A percentile compares a stretch with the other conserved stretches of the same genome.
These are phyloP conservation scores for Tortrix viridana DNA, from an alignment of 2,888 invertebrate species.

Conservation along the genomic window DNA sequence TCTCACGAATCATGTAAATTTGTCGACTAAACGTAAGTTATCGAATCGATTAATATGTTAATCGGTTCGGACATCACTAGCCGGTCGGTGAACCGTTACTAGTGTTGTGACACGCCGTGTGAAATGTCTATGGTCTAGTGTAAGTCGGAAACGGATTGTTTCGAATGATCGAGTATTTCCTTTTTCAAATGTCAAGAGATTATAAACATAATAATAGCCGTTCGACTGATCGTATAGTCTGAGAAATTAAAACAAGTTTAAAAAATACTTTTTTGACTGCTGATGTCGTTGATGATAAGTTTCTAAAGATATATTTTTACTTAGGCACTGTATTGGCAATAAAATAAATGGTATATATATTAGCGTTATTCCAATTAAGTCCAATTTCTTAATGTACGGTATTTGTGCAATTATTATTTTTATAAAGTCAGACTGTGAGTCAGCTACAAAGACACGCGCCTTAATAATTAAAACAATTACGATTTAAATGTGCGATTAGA, in stretches of 20 bases:
- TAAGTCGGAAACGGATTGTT: constrained; percentile 51
- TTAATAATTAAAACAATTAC: constrained; percentile 9
- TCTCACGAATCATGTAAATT: constrained; percentile 84
- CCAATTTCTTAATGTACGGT: not conserved
- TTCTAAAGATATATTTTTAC: not conserved
- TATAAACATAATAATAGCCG: constrained; percentile 23
- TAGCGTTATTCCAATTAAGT: not conserved
- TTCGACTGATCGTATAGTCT: not conserved
- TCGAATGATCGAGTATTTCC: constrained; percentile 35
- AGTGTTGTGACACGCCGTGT: constrained; percentile 91
- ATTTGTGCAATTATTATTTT: constrained; percentile 4
- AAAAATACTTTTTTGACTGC: constrained; percentile 1
- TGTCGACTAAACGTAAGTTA: constrained; percentile 83
- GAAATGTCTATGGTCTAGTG: constrained; percentile 71
- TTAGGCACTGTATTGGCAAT: no score
- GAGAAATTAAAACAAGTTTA: constrained; percentile 1
- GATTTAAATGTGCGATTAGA: constrained; percentile 4
- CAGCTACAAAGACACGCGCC: constrained; percentile 21
- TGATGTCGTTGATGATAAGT: not conserved
- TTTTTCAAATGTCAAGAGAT: constrained; percentile 23
- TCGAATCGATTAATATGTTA: constrained; percentile 84
- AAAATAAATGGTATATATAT: not conserved
- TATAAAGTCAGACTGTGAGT: not conserved
- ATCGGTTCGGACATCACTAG: constrained; percentile 79
- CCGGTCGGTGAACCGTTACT: constrained; percentile 78